Percentiles rank a stretch among this genome's conserved stretches.
phyloP scores from a whole-genome alignment of 2,888 invertebrate genomes.

The Keiferia lycopersicella region DNA sequence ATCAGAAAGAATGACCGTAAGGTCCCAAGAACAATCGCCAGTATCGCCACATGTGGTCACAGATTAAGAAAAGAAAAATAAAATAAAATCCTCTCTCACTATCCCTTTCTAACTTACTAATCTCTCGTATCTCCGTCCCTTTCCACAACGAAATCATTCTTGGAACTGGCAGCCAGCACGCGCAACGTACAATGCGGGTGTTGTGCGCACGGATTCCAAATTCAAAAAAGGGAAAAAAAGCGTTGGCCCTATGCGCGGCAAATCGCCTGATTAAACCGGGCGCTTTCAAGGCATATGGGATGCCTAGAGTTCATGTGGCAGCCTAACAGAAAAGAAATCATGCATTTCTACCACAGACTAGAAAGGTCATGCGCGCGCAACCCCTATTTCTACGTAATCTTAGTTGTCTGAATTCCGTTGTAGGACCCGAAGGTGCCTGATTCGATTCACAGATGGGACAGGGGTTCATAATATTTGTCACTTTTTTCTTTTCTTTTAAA shows the following conservation, averaged over 20 bases:
- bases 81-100: constrained; percentile 59
- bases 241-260: constrained; percentile 52
- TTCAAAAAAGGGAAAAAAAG: constrained; percentile 59
- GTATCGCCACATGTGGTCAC: constrained; percentile 80
- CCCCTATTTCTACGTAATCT: no score
- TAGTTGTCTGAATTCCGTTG: no score
- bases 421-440: no score
- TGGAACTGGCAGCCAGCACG: constrained; percentile 71
- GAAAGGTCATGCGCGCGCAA: no score
- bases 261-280: constrained; percentile 42
- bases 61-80: constrained; percentile 78
- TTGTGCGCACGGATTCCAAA: constrained; percentile 73
- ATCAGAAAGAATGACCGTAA: constrained; percentile 72
- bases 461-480: no score
- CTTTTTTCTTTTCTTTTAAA: no score
- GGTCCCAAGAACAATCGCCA: constrained; percentile 78
- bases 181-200: constrained; percentile 72
- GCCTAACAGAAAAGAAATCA: not conserved
- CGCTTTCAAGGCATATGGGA: not conserved
- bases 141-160: constrained; percentile 74
- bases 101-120: constrained; percentile 42
- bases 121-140: constrained; percentile 32
- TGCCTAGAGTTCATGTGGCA: constrained; percentile 43
- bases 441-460: no score
- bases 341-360: no score